A percentile compares a stretch with the other conserved stretches of the same genome.
These are phyloP conservation scores for Prosapia bicincta DNA, from an alignment of 2,888 invertebrate genomes.

Conservation along the genomic window DNA sequence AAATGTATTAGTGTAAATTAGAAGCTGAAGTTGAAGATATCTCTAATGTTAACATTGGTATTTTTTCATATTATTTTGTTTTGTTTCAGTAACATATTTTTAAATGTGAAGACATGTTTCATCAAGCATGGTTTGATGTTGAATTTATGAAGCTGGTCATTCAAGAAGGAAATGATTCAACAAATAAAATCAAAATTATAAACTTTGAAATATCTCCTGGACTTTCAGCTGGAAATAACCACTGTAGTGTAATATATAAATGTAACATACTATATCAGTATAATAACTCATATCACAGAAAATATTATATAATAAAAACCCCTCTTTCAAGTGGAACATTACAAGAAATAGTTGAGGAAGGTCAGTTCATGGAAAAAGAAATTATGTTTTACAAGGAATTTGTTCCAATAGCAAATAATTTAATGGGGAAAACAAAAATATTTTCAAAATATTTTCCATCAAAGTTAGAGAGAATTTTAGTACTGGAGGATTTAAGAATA, in stretches of 20 bases:
- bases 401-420: neutral
- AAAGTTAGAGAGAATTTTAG: neutral
- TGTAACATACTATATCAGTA: neutral
- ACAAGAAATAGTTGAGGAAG: neutral
- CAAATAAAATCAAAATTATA: neutral
- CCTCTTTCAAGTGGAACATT: neutral
- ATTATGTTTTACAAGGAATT: neutral
- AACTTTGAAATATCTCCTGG: neutral
- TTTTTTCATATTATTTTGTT: too few relatives aligned
- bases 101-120: too few relatives aligned
- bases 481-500: conserved; percentile 11
- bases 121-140: neutral
- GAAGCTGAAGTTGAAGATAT: too few relatives aligned
- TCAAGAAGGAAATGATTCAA: neutral
- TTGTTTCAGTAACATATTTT: too few relatives aligned
- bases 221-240: neutral
- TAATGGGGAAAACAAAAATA: neutral
- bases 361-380: neutral
- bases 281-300: neutral
- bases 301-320: conserved; percentile 6
- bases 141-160: neutral
- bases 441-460: neutral
- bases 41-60: too few relatives aligned
- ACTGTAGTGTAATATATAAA: neutral
- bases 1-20: too few relatives aligned